Evolutionary conservation across 2,888 invertebrate species (phyloP).

Genomic region (Oasisia sp.): DNA sequence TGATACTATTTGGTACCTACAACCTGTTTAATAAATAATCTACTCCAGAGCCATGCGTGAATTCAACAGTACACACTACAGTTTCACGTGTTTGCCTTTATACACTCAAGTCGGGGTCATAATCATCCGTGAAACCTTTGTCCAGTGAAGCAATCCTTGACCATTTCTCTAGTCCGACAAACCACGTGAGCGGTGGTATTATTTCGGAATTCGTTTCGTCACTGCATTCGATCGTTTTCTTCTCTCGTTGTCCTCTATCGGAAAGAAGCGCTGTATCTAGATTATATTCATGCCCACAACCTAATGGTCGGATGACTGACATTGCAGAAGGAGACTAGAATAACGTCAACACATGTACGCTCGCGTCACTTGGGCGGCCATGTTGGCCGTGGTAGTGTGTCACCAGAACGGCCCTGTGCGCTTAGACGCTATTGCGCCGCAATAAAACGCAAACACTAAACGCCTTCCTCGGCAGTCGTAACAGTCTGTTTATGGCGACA

Average conservation of each 20-base stretch:
- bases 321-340: not conserved
- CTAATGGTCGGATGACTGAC: not conserved
- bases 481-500: not conserved
- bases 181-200: not conserved
- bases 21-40: too few relatives aligned
- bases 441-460: conserved; percentile 6
- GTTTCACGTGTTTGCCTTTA: too few relatives aligned
- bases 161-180: too few relatives aligned
- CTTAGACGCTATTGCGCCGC: conserved; percentile 5
- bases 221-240: not conserved
- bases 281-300: not conserved
- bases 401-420: not conserved
- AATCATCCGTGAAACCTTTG: too few relatives aligned
- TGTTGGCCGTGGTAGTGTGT: not conserved
- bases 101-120: too few relatives aligned
- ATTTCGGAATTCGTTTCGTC: not conserved
- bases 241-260: not conserved
- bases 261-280: not conserved
- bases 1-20: too few relatives aligned
- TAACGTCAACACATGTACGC: not conserved
- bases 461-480: not conserved
- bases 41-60: too few relatives aligned
- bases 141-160: too few relatives aligned
- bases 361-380: not conserved
- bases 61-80: too few relatives aligned